Evolutionary conservation across 2,113 vertebrate genomes (phyloP).

Genomic region (Hippopotamus amphibius): DNA sequence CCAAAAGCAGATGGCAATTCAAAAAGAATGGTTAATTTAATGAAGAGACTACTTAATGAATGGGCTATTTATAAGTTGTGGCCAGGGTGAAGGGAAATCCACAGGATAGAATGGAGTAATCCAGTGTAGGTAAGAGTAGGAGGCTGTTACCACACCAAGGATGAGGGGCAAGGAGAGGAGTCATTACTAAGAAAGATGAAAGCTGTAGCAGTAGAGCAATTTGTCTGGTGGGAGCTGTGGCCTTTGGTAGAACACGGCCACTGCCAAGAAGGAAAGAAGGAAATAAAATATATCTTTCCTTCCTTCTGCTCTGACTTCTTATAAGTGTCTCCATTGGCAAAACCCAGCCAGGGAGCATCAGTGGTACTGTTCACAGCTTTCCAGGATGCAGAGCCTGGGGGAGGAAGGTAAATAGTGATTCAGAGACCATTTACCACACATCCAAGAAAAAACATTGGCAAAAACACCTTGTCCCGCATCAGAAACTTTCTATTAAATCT

Average conservation of each 20-base stretch:
- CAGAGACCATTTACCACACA: background rate
- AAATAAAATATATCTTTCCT: background rate
- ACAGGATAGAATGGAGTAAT: background rate
- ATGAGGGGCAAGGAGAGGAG: background rate
- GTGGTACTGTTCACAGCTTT: background rate
- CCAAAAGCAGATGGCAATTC: background rate
- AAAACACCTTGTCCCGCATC: background rate
- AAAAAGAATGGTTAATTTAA: background rate
- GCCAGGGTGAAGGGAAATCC: background rate
- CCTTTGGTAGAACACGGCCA: background rate
- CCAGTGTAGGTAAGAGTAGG: too few relatives aligned
- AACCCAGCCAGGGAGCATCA: background rate
- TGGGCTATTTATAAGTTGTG: background rate
- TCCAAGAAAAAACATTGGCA: background rate
- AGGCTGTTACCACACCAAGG: background rate
- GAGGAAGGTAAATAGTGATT: background rate
- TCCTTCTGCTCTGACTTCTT: background rate
- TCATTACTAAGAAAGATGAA: too few relatives aligned
- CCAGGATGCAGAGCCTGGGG: rapidly evolving
- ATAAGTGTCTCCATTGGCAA: background rate
- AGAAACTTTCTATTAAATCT: background rate
- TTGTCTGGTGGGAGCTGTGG: background rate
- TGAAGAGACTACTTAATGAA: background rate
- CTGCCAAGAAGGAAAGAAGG: background rate
- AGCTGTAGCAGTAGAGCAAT: too few relatives aligned